Evolutionary conservation across 1,140 invertebrate species (phyloP).

Genomic region (Eueides isabella): DNA sequence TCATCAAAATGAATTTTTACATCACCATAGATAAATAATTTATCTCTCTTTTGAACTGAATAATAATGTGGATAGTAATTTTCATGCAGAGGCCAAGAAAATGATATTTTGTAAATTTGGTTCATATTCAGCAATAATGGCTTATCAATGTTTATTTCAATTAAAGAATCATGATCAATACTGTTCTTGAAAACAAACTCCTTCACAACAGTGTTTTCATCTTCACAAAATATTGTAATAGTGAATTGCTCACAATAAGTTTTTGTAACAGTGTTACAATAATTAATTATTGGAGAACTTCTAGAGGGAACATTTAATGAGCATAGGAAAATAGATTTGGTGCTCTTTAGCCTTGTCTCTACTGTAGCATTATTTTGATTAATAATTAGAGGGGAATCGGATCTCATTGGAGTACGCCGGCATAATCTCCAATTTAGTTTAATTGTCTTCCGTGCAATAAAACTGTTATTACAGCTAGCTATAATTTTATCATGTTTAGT

Average conservation of each 20-base stretch:
- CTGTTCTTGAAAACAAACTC: conserved; percentile 58
- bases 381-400: conserved; percentile 69
- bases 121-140: conserved; percentile 71
- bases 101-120: conserved; percentile 74
- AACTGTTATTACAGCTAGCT: conserved; percentile 30
- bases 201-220: conserved; percentile 60
- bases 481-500: conserved; percentile 37
- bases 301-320: conserved; percentile 73
- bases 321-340: conserved; percentile 77
- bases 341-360: conserved; percentile 65
- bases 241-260: conserved; percentile 71
- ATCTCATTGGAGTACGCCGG: conserved; percentile 66
- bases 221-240: conserved; percentile 61
- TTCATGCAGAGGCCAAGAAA: conserved; percentile 65
- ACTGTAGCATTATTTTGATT: conserved; percentile 59
- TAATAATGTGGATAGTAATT: conserved; percentile 62
- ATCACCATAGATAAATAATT: conserved; percentile 58
- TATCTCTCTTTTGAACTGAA: conserved; percentile 67
- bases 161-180: conserved; percentile 67
- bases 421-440: conserved; percentile 70
- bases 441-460: conserved; percentile 53
- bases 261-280: conserved; percentile 56
- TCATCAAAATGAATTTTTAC: conserved; percentile 76
- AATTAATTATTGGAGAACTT: conserved; percentile 64
- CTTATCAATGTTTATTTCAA: conserved; percentile 69